Conservation (phyloP, 2,113 vertebrate genomes). For the Phaethon lepturus region DNA sequence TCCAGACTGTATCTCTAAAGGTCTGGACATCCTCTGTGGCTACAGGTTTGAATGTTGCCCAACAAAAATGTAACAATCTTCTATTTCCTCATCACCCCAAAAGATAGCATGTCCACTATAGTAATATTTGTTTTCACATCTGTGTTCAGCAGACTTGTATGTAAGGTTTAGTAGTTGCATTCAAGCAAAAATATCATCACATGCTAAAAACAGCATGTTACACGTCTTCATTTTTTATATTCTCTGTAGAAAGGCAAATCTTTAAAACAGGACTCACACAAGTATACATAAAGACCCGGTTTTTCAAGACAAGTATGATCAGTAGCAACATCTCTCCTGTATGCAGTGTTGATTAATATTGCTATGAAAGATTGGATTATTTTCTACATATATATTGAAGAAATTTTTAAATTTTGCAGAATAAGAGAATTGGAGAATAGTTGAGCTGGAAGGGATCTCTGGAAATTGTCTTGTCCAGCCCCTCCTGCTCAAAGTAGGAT, state of each 20-base stretch:
- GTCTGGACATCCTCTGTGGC: background rate
- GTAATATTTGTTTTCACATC: background rate
- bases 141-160: background rate
- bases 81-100: background rate
- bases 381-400: background rate
- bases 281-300: background rate
- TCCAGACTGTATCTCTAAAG: background rate
- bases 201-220: background rate
- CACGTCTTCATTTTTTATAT: slow-evolving; percentile 49
- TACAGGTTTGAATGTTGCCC: background rate
- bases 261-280: background rate
- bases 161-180: slow-evolving; percentile 47
- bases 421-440: background rate
- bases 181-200: slow-evolving; percentile 37
- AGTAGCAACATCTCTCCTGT: slow-evolving; percentile 4
- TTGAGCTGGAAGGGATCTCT: background rate
- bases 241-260: slow-evolving; percentile 47
- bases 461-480: background rate
- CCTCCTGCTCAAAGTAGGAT: background rate
- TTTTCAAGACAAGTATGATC: slow-evolving; percentile 27
- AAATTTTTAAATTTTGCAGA: background rate
- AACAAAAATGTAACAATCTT: background rate
- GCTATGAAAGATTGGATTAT: background rate
- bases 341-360: background rate
- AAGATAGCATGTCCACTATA: background rate